Evolutionary conservation across 1,140 invertebrate genomes (phyloP).

Genomic region (Andricus grossulariae): DNA sequence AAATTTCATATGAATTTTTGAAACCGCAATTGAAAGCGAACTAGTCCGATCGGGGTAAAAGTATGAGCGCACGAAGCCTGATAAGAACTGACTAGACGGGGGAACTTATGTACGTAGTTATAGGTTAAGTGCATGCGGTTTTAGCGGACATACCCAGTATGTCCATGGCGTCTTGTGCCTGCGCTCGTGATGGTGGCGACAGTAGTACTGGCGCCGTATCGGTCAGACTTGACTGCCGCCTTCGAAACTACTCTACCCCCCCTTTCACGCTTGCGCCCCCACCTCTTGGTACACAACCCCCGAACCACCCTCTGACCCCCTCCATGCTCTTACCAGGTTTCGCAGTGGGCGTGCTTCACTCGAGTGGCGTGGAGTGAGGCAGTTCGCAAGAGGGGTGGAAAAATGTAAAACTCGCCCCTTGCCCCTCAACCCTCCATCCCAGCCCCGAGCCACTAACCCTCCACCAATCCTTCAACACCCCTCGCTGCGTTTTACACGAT

Average conservation of each 20-base stretch:
- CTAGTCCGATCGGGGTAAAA: not conserved
- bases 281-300: constrained; percentile 36
- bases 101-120: constrained; percentile 56
- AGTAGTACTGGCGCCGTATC: constrained; percentile 74
- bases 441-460: constrained; percentile 34
- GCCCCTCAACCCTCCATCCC: constrained; percentile 33
- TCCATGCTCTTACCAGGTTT: constrained; percentile 51
- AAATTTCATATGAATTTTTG: not conserved
- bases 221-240: constrained; percentile 69
- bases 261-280: constrained; percentile 46
- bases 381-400: constrained; percentile 48
- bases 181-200: constrained; percentile 73
- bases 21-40: not conserved
- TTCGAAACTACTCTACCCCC: constrained; percentile 62
- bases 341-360: constrained; percentile 65
- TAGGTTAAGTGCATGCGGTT: constrained; percentile 68
- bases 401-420: constrained; percentile 54
- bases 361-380: constrained; percentile 45
- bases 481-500: constrained; percentile 45
- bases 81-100: constrained; percentile 46
- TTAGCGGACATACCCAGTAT: constrained; percentile 75
- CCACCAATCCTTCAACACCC: constrained; percentile 11
- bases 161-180: constrained; percentile 73
- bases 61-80: constrained; percentile 36
- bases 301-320: constrained; percentile 25